Conservation (phyloP, 2,113 vertebrate species). For the Polypterus bichir region DNA sequence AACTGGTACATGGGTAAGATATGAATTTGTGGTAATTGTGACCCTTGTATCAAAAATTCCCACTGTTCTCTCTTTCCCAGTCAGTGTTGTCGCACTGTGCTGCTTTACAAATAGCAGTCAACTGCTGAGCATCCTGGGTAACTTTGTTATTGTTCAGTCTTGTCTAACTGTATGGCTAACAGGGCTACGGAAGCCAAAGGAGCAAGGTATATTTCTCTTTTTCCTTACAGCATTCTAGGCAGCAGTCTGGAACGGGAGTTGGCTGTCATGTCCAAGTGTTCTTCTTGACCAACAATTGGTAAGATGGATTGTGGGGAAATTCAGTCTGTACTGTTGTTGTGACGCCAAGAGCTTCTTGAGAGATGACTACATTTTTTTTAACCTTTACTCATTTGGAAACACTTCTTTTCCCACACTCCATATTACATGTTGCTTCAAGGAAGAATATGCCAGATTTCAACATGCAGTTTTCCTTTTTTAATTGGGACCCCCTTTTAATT, state of each 20-base stretch:
- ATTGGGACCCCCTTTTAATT: conserved; percentile 23
- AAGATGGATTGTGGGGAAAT: conserved; percentile 50
- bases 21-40: conserved; percentile 54
- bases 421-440: conserved; percentile 44
- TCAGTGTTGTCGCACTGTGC: conserved; percentile 34
- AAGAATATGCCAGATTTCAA: conserved; percentile 32
- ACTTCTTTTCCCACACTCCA: conserved; percentile 60
- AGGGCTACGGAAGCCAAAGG: conserved; percentile 52
- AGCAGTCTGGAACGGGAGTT: conserved; percentile 63
- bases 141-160: conserved; percentile 36
- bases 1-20: conserved; percentile 54
- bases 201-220: conserved; percentile 58
- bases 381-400: not conserved
- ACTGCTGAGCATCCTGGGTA: conserved; percentile 37
- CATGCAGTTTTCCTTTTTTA: conserved; percentile 31
- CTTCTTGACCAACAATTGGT: conserved; percentile 52
- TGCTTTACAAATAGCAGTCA: conserved; percentile 37
- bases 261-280: conserved; percentile 65
- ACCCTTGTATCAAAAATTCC: conserved; percentile 34
- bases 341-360: conserved; percentile 8
- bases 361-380: not conserved
- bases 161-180: conserved; percentile 52
- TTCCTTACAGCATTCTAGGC: conserved; percentile 54
- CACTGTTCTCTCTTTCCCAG: conserved; percentile 37
- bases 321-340: conserved; percentile 11